phyloP scores from a whole-genome alignment of 2,888 invertebrate species.

The Trichopoda pennipes region DNA sequence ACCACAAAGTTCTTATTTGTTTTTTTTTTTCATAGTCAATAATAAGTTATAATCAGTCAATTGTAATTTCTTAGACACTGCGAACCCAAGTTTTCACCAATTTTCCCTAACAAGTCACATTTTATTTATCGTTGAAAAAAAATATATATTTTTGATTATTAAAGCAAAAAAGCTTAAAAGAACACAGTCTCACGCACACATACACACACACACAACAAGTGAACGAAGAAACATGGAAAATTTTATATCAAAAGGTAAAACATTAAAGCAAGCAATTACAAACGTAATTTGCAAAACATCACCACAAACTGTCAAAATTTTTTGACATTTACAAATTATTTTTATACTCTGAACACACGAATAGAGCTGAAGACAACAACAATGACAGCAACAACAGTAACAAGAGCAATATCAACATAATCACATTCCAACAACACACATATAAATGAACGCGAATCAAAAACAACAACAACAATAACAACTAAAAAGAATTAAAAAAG shows the following conservation, averaged over 20 bases:
- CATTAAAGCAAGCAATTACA: constrained; percentile 69
- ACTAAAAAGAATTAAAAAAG: no score
- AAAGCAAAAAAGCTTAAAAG: neutral
- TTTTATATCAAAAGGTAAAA: constrained; percentile 67
- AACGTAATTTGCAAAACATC: constrained; percentile 80
- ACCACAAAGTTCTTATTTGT: no score
- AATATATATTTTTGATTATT: constrained; percentile 24
- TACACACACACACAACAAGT: neutral
- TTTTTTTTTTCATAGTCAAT: no score
- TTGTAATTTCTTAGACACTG: no score
- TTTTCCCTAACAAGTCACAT: neutral
- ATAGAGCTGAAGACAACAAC: constrained; percentile 53
- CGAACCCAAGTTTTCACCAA: no score
- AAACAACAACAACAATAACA: constrained; percentile 27
- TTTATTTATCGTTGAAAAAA: constrained; percentile 3
- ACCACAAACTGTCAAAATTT: constrained; percentile 80
- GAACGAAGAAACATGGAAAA: constrained; percentile 47
- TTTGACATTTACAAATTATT: constrained; percentile 80
- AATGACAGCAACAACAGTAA: constrained; percentile 31
- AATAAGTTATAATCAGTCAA: no score
- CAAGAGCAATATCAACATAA: constrained; percentile 35
- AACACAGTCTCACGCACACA: neutral
- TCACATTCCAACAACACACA: constrained; percentile 24
- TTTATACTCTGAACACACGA: constrained; percentile 70
- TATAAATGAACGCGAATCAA: constrained; percentile 32